A percentile compares a stretch with the other conserved stretches of the same genome.
phyloP scores from a whole-genome alignment of 2,113 vertebrate species.

The Theristicus caerulescens region DNA sequence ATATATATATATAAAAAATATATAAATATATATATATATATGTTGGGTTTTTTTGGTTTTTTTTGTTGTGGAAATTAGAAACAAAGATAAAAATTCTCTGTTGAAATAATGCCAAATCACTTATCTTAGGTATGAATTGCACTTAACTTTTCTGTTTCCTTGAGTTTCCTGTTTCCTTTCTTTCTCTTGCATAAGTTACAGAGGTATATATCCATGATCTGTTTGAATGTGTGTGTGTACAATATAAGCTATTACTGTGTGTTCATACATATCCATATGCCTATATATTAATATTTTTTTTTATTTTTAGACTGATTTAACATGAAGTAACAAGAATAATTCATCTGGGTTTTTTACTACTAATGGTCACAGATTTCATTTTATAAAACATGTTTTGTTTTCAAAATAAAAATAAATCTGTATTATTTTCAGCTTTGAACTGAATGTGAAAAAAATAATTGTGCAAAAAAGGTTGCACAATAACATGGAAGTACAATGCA shows the following conservation, averaged over 20 bases:
- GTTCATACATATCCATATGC: neutral
- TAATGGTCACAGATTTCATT: neutral
- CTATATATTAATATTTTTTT: neutral
- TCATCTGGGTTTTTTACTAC: fast-evolving
- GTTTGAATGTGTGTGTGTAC: neutral
- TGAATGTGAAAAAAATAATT: neutral
- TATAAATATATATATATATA: no score
- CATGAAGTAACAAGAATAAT: neutral
- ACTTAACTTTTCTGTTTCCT: neutral
- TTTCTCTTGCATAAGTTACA: neutral
- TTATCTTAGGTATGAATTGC: neutral
- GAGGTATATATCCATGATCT: neutral
- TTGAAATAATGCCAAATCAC: neutral
- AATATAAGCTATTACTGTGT: neutral
- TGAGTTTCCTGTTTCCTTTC: no score
- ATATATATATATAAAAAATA: no score
- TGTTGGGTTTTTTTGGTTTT: fast-evolving
- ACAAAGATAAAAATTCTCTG: neutral
- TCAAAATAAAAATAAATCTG: neutral
- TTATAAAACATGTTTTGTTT: neutral
- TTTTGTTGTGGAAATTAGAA: neutral
- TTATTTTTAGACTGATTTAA: neutral
- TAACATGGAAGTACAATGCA: neutral
- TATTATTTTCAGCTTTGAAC: neutral
- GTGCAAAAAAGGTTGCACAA: neutral